Conservation (phyloP, 2,888 invertebrate genomes). For the Plebejus argus region DNA sequence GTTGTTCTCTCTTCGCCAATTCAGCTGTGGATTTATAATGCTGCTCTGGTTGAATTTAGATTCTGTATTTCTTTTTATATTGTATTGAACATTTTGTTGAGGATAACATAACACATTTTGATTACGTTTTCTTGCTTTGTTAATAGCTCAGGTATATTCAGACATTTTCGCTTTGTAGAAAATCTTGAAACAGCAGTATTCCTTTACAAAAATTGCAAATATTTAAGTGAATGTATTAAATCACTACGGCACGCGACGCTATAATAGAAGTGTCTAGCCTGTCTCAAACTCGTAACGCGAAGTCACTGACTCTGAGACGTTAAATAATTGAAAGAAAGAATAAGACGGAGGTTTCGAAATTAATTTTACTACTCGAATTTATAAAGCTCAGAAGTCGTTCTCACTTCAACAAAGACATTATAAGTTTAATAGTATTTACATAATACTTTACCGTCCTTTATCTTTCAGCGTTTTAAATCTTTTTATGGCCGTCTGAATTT, state of each 20-base stretch:
- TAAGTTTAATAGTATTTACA: constrained; percentile 27
- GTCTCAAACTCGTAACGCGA: constrained; percentile 37
- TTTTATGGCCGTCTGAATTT: constrained; percentile 17
- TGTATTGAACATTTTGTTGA: neutral
- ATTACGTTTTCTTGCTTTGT: neutral
- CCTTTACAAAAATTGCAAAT: neutral
- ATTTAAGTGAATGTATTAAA: constrained; percentile 3
- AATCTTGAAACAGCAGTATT: neutral
- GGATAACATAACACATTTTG: neutral
- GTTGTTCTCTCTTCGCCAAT: constrained; percentile 9
- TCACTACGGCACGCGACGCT: constrained; percentile 17
- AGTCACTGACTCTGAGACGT: constrained; percentile 36
- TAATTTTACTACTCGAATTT: constrained; percentile 23
- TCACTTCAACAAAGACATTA: constrained; percentile 29
- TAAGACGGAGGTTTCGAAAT: constrained; percentile 22
- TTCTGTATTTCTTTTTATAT: neutral
- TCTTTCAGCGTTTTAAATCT: constrained; percentile 22
- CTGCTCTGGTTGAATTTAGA: neutral
- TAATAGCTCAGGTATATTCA: neutral
- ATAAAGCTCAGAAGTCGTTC: constrained; percentile 25
- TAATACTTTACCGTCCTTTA: constrained; percentile 21
- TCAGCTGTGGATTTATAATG: neutral
- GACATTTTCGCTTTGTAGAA: neutral
- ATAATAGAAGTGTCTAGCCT: constrained; percentile 28
- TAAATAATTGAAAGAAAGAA: constrained; percentile 37